Evolutionary conservation across 2,113 vertebrate species (phyloP), one percentile per base, ranked within the genome.

Genomic region (Aphyosemion australe): DNA sequence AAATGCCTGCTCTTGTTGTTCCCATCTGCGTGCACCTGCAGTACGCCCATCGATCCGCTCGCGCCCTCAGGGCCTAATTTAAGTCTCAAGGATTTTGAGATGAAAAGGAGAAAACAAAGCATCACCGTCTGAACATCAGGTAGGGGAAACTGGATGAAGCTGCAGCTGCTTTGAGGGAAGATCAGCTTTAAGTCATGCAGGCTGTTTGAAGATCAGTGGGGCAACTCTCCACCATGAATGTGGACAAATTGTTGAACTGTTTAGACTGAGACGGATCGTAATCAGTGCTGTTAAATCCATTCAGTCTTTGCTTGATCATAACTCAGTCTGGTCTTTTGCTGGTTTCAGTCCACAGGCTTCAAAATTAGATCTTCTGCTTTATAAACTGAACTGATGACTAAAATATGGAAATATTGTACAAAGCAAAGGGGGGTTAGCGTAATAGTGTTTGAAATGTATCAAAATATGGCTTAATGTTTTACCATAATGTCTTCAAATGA

Each of bases 11-110:
- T 67, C 72, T 82, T 76, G 61, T 61, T 71, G 58, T 63, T 69
- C 59, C 68, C 56, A 63, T 72, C 34, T 20, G 67, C 10, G 21
- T 69, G 72, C 82, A 87, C 84, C 85, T 85, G 81, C 82, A 73
- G 78, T 47, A 73, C 81, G 73, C 45, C 55, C 49, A 87, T 88
- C 68, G 84, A 89, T 90, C 80, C 61, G 19, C 65, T 37, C 55
- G 20, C 69, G 61, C 71, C 84, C 72, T 75, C 19, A 59, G 78
- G 80, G 83, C 72, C 68, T 80, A 65, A 80, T 85, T 87, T 82
- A 83, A 77, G 63, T 80, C 76, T 85, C 69, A 56, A 76, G 65
- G 72, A 84, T 80, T 80, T 73, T 42, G 47, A 72, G 46, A 49
- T 68, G 61, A 86, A 84, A 71, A 56, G 61, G 43, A 51, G 65